A percentile compares a stretch with the other conserved stretches of the same genome.
Evolutionary conservation across 2,113 vertebrate species (phyloP).

Genomic region (Xenopus borealis): DNA sequence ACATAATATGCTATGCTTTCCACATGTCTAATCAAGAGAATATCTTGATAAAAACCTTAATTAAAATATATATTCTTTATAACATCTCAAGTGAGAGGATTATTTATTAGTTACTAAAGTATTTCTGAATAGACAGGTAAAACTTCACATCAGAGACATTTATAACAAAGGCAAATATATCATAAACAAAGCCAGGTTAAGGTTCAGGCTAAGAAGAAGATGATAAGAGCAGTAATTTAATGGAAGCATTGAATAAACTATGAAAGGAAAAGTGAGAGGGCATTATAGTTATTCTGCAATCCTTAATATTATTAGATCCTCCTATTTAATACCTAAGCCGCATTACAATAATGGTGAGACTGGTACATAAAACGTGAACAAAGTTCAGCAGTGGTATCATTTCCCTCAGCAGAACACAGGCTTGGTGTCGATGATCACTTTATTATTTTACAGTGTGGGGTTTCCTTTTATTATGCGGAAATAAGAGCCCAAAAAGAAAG

Average conservation of each 20-base stretch:
- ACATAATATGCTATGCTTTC: too few species aligned
- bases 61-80: too few species aligned
- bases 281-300: constrained; percentile 17
- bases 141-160: too few species aligned
- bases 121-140: too few species aligned
- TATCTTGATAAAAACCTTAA: too few species aligned
- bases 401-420: constrained; percentile 36
- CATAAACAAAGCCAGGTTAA: background rate
- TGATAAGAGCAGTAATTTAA: background rate
- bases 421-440: constrained; percentile 24
- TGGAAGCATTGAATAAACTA: constrained; percentile 7
- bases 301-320: constrained; percentile 15
- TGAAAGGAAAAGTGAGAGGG: background rate
- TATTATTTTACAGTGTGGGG: constrained; percentile 41
- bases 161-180: background rate
- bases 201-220: background rate
- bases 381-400: constrained; percentile 23
- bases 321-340: constrained; percentile 37
- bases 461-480: constrained; percentile 44
- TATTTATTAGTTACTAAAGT: too few species aligned
- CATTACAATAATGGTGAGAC: constrained; percentile 35
- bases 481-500: constrained; percentile 30
- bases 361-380: constrained; percentile 18
- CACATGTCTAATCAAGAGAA: too few species aligned
- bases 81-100: too few species aligned